phyloP scores from a whole-genome alignment of 2,888 invertebrate genomes.

The Dynastes tityus region DNA sequence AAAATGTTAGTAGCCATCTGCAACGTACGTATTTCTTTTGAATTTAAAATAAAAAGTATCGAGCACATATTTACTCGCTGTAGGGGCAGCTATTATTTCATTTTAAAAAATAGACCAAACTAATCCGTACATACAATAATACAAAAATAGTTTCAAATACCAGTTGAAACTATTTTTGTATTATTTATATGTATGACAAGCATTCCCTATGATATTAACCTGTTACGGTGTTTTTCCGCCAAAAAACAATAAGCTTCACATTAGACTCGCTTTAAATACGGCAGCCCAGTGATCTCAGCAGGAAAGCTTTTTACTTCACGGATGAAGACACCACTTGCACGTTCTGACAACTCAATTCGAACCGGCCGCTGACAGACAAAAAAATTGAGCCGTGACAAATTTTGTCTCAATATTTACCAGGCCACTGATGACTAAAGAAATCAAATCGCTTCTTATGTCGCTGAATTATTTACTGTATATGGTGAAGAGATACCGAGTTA shows the following conservation, averaged over 20 bases:
- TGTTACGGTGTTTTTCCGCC: constrained; percentile 48
- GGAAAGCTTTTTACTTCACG: constrained; percentile 29
- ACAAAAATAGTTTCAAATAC: too few relatives aligned
- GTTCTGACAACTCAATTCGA: constrained; percentile 38
- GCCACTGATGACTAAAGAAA: constrained; percentile 25
- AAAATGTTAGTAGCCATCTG: too few relatives aligned
- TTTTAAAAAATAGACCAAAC: too few relatives aligned
- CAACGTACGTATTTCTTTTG: too few relatives aligned
- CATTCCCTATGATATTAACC: constrained; percentile 21
- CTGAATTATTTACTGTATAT: neutral
- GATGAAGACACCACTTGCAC: constrained; percentile 32
- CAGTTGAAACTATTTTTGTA: neutral
- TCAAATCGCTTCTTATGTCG: constrained; percentile 1
- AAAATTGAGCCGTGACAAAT: constrained; percentile 44
- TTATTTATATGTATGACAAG: neutral
- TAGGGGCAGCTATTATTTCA: neutral
- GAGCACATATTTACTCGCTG: too few relatives aligned
- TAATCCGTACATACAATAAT: too few relatives aligned
- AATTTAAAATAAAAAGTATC: too few relatives aligned
- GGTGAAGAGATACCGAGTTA: too few relatives aligned
- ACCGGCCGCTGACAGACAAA: constrained; percentile 36
- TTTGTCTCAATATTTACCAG: constrained; percentile 48
- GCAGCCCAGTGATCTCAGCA: constrained; percentile 23
- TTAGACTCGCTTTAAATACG: constrained; percentile 19
- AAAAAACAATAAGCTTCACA: constrained; percentile 39